These are phyloP conservation scores for Acleris cristana DNA, from an alignment of 2,888 invertebrate species.

Conservation along the genomic window DNA sequence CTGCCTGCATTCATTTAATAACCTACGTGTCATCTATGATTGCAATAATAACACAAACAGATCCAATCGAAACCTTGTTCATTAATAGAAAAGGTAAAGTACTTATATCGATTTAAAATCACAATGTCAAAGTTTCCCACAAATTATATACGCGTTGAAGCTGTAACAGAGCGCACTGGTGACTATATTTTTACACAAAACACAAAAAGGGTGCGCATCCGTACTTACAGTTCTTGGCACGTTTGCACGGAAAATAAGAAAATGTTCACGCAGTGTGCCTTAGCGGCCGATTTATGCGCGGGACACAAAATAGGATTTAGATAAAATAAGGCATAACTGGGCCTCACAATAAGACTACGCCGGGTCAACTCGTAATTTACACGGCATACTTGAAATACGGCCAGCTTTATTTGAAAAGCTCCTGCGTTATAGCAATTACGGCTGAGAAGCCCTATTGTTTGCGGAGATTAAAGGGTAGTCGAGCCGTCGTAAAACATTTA, in stretches of 20 bases:
- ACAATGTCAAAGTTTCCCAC: no score
- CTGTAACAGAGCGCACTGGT: neutral
- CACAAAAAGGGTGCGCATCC: slow-evolving; percentile 47
- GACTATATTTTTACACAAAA: slow-evolving; percentile 33
- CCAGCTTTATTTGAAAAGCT: slow-evolving; percentile 28
- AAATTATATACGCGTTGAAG: no score
- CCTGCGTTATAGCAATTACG: slow-evolving; percentile 34
- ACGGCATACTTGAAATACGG: slow-evolving; percentile 55
- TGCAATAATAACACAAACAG: no score
- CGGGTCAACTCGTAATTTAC: slow-evolving; percentile 61
- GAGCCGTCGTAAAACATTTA: slow-evolving; percentile 35
- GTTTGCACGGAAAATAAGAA: slow-evolving; percentile 78
- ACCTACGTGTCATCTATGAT: no score
- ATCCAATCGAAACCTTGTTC: no score
- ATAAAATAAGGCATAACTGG: slow-evolving; percentile 74
- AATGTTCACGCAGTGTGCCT: slow-evolving; percentile 79
- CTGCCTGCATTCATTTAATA: no score
- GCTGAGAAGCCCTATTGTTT: slow-evolving; percentile 32
- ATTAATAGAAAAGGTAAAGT: no score
- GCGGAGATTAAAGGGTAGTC: slow-evolving; percentile 36
- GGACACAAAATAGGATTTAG: slow-evolving; percentile 81
- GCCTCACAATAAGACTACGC: slow-evolving; percentile 55
- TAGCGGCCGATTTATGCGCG: slow-evolving; percentile 78
- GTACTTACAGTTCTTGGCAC: slow-evolving; percentile 80
- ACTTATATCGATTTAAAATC: no score